phyloP scores from a whole-genome alignment of 2,113 vertebrate genomes.

The Lophura nycthemera region DNA sequence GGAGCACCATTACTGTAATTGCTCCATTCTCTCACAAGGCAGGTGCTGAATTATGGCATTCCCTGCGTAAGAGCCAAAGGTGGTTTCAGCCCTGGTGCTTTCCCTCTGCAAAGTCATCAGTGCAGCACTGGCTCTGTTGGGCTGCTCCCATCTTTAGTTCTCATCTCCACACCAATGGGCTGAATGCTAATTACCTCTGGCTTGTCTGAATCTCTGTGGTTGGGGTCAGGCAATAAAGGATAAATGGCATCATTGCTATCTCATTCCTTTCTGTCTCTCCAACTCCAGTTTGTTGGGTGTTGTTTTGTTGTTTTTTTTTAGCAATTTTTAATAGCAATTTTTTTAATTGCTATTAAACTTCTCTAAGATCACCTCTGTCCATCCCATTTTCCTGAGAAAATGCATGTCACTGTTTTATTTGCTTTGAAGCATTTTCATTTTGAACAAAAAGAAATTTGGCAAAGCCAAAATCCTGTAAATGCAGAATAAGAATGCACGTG shows the following conservation, averaged over 20 bases:
- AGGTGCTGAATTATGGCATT: neutral
- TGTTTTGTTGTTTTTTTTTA: neutral
- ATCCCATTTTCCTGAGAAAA: neutral
- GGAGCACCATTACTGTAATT: neutral
- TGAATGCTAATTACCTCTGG: neutral
- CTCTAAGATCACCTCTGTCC: neutral
- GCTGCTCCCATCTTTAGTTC: neutral
- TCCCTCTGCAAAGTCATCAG: neutral
- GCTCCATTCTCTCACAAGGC: neutral
- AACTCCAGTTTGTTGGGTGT: neutral
- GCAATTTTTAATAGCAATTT: too few species aligned
- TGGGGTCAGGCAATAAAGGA: neutral
- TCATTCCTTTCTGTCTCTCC: neutral
- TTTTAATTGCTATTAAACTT: neutral
- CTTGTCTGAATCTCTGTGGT: neutral
- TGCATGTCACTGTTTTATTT: neutral
- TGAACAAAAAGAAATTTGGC: neutral
- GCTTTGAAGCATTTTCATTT: neutral
- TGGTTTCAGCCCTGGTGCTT: neutral
- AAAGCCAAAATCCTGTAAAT: neutral
- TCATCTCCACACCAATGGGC: neutral
- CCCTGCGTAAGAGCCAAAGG: neutral
- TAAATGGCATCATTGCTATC: neutral
- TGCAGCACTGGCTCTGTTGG: neutral
- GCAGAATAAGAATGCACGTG: constrained; percentile 5